These are phyloP conservation scores for Gibbula magus DNA, from an alignment of 2,888 invertebrate genomes.

Conservation along the genomic window DNA sequence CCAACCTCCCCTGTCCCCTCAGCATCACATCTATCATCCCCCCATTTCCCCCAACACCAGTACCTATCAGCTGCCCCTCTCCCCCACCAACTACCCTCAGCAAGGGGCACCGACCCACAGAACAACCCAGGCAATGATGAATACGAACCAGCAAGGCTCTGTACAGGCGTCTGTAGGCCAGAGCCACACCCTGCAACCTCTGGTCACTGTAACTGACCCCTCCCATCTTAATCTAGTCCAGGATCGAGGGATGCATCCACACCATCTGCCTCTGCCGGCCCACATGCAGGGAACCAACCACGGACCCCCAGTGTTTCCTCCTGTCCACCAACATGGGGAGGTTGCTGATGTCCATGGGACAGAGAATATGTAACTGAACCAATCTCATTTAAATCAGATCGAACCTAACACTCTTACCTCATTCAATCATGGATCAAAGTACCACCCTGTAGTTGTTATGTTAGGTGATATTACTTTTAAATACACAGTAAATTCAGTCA, in stretches of 20 bases:
- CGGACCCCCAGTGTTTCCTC: slow-evolving; percentile 5
- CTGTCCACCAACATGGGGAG: neutral
- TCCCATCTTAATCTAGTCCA: neutral
- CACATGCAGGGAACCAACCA: neutral
- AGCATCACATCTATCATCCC: slow-evolving; percentile 27
- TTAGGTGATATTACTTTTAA: no score
- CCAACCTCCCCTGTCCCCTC: neutral
- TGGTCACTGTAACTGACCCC: neutral
- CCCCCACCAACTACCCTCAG: slow-evolving; percentile 23
- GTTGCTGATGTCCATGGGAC: no score
- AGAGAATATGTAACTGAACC: no score
- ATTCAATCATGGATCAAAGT: no score
- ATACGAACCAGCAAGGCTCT: neutral
- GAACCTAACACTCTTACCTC: no score
- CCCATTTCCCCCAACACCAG: slow-evolving; percentile 38
- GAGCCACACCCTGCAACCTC: neutral
- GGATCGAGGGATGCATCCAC: neutral
- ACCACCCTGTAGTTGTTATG: no score
- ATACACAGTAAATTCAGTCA: no score
- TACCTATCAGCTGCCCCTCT: slow-evolving; percentile 29
- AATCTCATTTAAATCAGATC: no score
- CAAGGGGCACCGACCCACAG: neutral
- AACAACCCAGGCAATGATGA: neutral
- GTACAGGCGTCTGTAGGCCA: neutral
- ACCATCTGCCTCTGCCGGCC: neutral